Evolutionary conservation across 2,888 invertebrate species (phyloP).

Genomic region (Melinaea marsaeus): DNA sequence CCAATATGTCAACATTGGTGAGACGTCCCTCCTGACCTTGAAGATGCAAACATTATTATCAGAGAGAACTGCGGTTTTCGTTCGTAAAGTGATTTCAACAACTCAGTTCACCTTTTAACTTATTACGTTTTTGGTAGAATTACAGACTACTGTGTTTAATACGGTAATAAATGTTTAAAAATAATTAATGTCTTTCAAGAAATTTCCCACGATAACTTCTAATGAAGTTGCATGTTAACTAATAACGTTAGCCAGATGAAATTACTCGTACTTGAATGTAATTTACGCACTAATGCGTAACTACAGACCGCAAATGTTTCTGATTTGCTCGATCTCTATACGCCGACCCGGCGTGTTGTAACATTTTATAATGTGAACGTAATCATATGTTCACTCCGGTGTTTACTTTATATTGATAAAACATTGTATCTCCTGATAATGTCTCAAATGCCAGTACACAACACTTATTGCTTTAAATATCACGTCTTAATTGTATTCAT

Average conservation of each 20-base stretch:
- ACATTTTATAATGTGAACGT: slow-evolving; percentile 19
- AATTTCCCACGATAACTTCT: slow-evolving; percentile 60
- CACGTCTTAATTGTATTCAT: slow-evolving; percentile 8
- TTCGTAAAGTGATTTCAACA: slow-evolving; percentile 10
- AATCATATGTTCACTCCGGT: slow-evolving; percentile 20
- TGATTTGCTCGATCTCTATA: slow-evolving; percentile 43
- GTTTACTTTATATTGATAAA: slow-evolving; percentile 6
- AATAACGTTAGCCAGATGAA: slow-evolving; percentile 63
- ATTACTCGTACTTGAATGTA: slow-evolving; percentile 58
- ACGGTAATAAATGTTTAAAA: too few relatives aligned
- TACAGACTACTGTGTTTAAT: too few relatives aligned
- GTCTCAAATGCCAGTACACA: neutral
- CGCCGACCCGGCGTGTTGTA: slow-evolving; percentile 24
- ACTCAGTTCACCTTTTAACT: neutral
- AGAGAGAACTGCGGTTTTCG: slow-evolving; percentile 25
- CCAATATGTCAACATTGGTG: slow-evolving; percentile 31
- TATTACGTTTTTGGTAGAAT: too few relatives aligned
- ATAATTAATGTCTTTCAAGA: slow-evolving; percentile 26
- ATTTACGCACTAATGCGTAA: slow-evolving; percentile 66
- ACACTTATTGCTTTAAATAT: slow-evolving; percentile 8
- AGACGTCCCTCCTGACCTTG: slow-evolving; percentile 41
- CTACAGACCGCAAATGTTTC: slow-evolving; percentile 57
- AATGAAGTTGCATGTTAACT: slow-evolving; percentile 50
- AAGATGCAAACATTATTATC: slow-evolving; percentile 39
- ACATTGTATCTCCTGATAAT: slow-evolving; percentile 7